Evolutionary conservation across 2,888 invertebrate genomes (phyloP).

Genomic region (Iphiclides podalirius): DNA sequence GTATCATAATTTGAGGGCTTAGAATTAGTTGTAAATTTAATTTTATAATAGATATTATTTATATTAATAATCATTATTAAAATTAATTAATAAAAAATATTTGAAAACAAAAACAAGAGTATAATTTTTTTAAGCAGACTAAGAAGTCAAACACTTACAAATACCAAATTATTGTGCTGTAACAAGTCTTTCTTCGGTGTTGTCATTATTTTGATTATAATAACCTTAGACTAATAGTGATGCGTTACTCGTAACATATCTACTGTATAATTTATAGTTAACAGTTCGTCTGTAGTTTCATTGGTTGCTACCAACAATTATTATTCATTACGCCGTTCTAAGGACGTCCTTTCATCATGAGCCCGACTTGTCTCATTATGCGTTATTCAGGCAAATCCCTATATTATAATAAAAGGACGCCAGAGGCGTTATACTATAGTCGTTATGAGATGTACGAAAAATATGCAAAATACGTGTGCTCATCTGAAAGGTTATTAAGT

Average conservation of each 20-base stretch:
- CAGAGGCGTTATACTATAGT: constrained; percentile 1
- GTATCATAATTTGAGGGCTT: not conserved
- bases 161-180: too few species aligned
- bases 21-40: too few species aligned
- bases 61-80: too few species aligned
- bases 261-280: constrained; percentile 16
- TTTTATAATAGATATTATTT: too few species aligned
- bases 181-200: too few species aligned
- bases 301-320: constrained; percentile 51
- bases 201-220: too few species aligned
- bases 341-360: constrained; percentile 59
- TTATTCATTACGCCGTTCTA: constrained; percentile 62
- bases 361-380: constrained; percentile 53
- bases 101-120: too few species aligned
- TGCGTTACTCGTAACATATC: not conserved
- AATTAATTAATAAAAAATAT: too few species aligned
- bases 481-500: too few species aligned
- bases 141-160: too few species aligned
- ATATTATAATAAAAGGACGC: constrained; percentile 59
- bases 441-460: not conserved
- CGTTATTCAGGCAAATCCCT: constrained; percentile 57
- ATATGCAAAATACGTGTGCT: too few species aligned
- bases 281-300: constrained; percentile 47
- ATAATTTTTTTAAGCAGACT: too few species aligned
- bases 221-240: not conserved